A percentile compares a stretch with the other conserved stretches of the same genome.
Conservation (phyloP, 2,888 invertebrate species). For the Dryomyza anilis region DNA sequence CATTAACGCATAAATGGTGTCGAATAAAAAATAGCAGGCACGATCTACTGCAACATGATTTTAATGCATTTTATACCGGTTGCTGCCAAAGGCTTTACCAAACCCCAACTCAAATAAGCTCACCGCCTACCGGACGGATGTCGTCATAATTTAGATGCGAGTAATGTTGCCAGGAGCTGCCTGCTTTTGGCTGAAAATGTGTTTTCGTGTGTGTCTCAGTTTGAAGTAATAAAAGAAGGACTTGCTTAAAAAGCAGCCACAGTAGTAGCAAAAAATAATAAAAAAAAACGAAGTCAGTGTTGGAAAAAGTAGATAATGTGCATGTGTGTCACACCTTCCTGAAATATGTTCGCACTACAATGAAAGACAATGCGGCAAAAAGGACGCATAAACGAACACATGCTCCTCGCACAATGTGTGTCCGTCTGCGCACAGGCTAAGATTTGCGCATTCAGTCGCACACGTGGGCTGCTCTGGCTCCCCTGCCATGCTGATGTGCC, state of each 20-base stretch:
- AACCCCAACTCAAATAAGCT: too few relatives aligned
- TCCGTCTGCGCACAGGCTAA: neutral
- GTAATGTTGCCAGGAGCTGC: neutral
- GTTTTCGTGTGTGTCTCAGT: neutral
- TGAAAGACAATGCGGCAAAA: neutral
- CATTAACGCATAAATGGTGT: too few relatives aligned
- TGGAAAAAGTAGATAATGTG: constrained; percentile 11
- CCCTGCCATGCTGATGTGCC: neutral
- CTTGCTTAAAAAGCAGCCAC: neutral
- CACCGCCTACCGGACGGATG: too few relatives aligned
- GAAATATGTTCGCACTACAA: constrained; percentile 4
- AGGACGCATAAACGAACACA: neutral
- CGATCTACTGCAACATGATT: too few relatives aligned
- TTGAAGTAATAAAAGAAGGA: neutral
- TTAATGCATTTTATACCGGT: too few relatives aligned
- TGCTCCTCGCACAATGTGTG: neutral
- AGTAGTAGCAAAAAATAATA: neutral
- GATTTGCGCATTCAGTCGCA: neutral
- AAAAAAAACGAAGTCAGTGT: neutral
- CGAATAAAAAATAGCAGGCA: too few relatives aligned
- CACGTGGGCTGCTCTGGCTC: neutral
- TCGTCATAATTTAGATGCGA: neutral
- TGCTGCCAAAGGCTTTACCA: too few relatives aligned
- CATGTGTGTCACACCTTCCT: constrained; percentile 16
- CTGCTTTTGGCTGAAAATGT: too few relatives aligned